Evolutionary conservation across 2,113 vertebrate genomes (phyloP), one percentile per base, ranked within the genome.

Genomic region (Pseudorectes ferrugineus): DNA sequence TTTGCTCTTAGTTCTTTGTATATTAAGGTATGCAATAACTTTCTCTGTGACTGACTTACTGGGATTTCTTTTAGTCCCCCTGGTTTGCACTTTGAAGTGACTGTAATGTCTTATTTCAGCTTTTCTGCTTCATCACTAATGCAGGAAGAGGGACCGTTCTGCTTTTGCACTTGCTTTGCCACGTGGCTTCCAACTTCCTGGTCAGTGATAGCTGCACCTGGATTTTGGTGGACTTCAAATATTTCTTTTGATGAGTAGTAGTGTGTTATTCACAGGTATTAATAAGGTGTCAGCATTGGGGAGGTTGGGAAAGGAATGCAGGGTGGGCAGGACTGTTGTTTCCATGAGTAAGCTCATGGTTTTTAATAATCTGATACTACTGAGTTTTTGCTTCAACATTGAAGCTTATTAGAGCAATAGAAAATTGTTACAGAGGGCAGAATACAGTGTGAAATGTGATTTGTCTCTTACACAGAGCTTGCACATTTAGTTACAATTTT

Each of bases 1-100:
- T 91, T 96, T 93, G 87, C 89, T 90, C 84, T 84, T 33, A 55
- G 74, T 73, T 77, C 85, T 94, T 75, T 89, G 46, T 80, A 4
- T 82, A 26, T 85, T 66, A 33, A 79, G 78, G 82, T 74, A 67
- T 80, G 82, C 67, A 85, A 13, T 95, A 73, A 85, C 36, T 93
- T 94, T 54, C 10, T 51, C 36, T 29, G 38, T 54, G 88, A 61
- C 79, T 70, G 54, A 49, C 36, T 66, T 67, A 62, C 1, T 88
- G 76, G 54, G 51, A 52, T 87, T 88, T 84, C 70, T 65, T 77
- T 70, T 57, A 33, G 46, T 58, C 31, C 63, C 43, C 20, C 38
- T 87, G 65, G 29, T 85, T 89, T 86, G 54, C 58, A 35, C 66
- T 88, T 78, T 29, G 38, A 45, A 67, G 71, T n/a, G 78, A 35